Evolutionary conservation across 2,113 vertebrate species (phyloP).

Genomic region (Hippocampus zosterae): DNA sequence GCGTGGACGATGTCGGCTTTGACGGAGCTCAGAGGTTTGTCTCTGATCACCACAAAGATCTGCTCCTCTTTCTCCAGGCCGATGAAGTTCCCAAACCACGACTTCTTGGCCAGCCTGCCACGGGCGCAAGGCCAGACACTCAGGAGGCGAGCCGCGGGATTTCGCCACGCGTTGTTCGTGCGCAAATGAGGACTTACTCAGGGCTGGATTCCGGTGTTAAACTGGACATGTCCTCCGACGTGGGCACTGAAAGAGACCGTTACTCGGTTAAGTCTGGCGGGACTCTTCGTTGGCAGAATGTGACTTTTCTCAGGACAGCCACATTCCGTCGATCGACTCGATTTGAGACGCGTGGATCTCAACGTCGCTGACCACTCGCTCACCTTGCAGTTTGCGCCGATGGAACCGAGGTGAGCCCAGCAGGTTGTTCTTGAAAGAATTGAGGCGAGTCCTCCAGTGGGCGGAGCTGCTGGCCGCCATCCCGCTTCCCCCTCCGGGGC

Average conservation of each 20-base stretch:
- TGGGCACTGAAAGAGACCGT: conserved; percentile 78
- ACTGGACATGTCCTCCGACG: conserved; percentile 91
- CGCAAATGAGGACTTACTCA: conserved; percentile 77
- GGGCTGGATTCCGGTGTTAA: conserved; percentile 90
- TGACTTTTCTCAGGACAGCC: too few species aligned
- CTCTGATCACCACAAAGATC: conserved; percentile 89
- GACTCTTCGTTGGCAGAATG: too few species aligned
- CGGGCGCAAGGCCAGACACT: neutral
- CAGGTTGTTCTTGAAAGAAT: conserved; percentile 91
- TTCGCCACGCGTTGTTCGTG: neutral
- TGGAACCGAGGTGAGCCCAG: conserved; percentile 89
- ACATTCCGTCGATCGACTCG: too few species aligned
- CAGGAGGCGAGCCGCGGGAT: neutral
- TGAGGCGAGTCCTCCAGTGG: conserved; percentile 88
- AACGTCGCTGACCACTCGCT: conserved; percentile 20
- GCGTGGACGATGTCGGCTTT: conserved; percentile 93
- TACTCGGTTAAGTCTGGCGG: neutral
- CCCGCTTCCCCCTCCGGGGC: conserved; percentile 83
- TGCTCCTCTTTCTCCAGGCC: conserved; percentile 91
- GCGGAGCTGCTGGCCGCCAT: conserved; percentile 79
- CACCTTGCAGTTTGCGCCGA: conserved; percentile 90
- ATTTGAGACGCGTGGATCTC: neutral
- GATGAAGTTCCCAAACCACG: conserved; percentile 94
- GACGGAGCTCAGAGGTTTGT: conserved; percentile 90
- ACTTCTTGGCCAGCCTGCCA: conserved; percentile 85